A percentile compares a stretch with the other conserved stretches of the same genome.
These are phyloP conservation scores for Hemicentrotus pulcherrimus DNA, from an alignment of 35 echinoderm and acorn worm genomes.

Conservation along the genomic window DNA sequence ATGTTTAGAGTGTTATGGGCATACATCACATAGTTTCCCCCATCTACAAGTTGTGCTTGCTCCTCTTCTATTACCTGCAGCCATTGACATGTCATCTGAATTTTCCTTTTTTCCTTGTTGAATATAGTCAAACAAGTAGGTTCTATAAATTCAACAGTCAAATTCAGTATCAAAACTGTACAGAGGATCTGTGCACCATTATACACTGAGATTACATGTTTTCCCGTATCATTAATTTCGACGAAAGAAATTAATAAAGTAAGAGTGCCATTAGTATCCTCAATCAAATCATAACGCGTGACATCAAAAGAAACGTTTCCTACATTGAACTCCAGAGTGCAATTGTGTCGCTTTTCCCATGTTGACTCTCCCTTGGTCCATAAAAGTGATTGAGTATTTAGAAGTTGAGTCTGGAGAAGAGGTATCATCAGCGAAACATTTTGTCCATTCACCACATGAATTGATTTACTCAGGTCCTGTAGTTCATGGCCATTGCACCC, in stretches of 20 bases:
- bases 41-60: not conserved
- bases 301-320: not conserved
- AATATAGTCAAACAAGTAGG: not conserved
- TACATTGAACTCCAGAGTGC: not conserved
- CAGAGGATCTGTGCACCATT: not conserved
- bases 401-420: not conserved
- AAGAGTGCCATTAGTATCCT: not conserved
- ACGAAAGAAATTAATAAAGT: not conserved
- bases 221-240: not conserved
- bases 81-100: not conserved
- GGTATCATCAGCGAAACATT: not conserved
- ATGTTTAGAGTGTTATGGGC: not conserved
- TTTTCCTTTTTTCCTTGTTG: not conserved
- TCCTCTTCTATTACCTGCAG: not conserved
- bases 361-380: not conserved
- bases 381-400: not conserved
- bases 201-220: not conserved
- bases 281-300: not conserved
- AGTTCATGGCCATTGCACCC: not conserved
- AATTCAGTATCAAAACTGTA: not conserved
- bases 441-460: not conserved
- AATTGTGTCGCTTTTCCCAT: not conserved
- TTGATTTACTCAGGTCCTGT: not conserved
- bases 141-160: not conserved
- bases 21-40: not conserved